Base-by-base conservation (phyloP, 92 coral and sea anemone species). In the Umimayanthus kanabou region DNA sequence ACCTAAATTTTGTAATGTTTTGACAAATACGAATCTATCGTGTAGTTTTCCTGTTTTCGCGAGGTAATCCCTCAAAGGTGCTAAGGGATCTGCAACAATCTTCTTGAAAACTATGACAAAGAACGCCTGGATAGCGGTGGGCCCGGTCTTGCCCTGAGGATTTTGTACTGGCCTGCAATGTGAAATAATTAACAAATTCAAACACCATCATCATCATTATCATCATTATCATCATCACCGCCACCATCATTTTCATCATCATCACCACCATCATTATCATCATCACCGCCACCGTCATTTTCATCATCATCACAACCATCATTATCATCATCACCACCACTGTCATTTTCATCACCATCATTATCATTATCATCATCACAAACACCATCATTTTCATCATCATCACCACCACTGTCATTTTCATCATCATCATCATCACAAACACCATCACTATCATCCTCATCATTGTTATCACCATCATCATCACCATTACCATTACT, bases 61-160 rank as follows among this genome's bases (percentile, higher is more conserved):
- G 16, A 95, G 85, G 71, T 76, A 86, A 50, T 95, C 98, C 81
- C 98, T 69, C 53, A 95, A 70, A 7, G 93, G 89, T 9, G 98
- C 95, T 4, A 93, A 77, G 2, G 98, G 98, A 84, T 95, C 98
- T 3, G 96, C 98, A 2, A 95, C 95, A 28, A 94, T 88, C 61
- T 94, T 91, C 15, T 91, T 92, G 76, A 95, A 95, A 74, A 80
- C 84, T 20, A 95, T 79, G 13, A 95, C 92, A 37, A 95, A 79
- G 82, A 91, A 95, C 23, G 88, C 89, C 9, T 93, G 92, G 81
- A 95, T 81, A 43, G 95, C 95, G 39, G 76, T 79, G 13, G 94
- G 90, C 30, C 91, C 93, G 7, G 66, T 69, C 37, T 89, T 88
- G 39, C 80, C 85, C 49, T 78, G 76, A 42, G 98, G 96, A 71